Base-by-base conservation (phyloP, 2,113 vertebrate genomes). In the Arothron firmamentum region DNA sequence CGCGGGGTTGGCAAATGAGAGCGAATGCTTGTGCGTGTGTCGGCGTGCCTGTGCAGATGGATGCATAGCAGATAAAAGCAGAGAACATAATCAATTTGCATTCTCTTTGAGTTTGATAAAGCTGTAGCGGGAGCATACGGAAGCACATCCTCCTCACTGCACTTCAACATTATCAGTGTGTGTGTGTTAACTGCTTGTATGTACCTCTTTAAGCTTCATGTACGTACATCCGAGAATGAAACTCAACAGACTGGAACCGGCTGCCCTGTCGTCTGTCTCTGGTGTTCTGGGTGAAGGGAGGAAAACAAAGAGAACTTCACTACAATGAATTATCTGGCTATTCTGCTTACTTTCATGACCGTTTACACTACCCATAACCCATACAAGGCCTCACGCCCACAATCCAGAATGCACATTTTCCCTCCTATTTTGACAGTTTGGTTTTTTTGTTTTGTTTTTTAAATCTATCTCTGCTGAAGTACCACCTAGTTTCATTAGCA, bases 61-160 rank as follows among this genome's bases (percentile, higher is more conserved):
- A 78, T 77, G 74, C 56, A 42, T 77, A 74, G 77, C 72, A 73
- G 74, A 71, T 74, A 62, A 75, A 28, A 62, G 72, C 75, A 74
- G 28, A 51, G 12, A 51, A 52, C 15, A 57, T 71, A 74, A 79
- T 78, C 80, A 58, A 73, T 70, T 62, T 57, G 72, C 83, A 47
- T 85, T 63, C 74, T 86, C 79, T 82, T 1, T 6, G 78, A 83
- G 81, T 75, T 79, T 65, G 79, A 86, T 74, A 34, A 72, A 67
- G 81, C 75, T 81, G 83, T 87, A 78, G 82, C 41, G 34, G 74
- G 66, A 64, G 52, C 2, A 70, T 48, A 56, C 3, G 79, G 80
- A 82, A 79, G 82, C 82, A 77, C 72, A 51, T 66, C 52, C 52
- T 72, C 72, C 72, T 67, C 67, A 54, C 72, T 54, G 71, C 80